Evolutionary conservation across 2,797 vertebrate species (phyloP), one percentile per base, ranked within the genome.

Genomic region (Ibycter americanus): DNA sequence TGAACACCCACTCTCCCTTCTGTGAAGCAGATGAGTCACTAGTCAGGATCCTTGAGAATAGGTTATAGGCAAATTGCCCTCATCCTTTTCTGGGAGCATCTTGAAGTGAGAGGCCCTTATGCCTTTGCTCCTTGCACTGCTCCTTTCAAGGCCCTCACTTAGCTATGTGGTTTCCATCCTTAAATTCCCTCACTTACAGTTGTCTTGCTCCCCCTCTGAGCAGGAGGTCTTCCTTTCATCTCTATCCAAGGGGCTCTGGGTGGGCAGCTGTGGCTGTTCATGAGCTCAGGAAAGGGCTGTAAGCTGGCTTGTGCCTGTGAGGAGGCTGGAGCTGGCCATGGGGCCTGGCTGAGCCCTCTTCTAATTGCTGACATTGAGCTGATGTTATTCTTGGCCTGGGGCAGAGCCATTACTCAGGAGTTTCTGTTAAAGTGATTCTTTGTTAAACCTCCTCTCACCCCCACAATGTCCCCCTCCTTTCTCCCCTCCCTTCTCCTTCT

Each of bases 331-430:
- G 71, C 93, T 66, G 91, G 76, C 96, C 73, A 21, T 56, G 94
- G 85, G 96, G 94, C 96, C 95, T 84, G 78, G 67, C 98, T 97
- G 97, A 97, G 94, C 92, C 97, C 79, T 97, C 96, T 97, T 98
- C 97, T 98, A 98, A 98, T 99, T 98, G 98, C 98, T 96, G 98
- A 97, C 98, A 96, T 96, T 96, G 98, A 98, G 98, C 98, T 98
- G 98, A 98, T 99, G 98, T 99, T 99, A 98, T 97, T 98, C 95
- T 99, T 99, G 99, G 99, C 98, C 84, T 78, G 14, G 93, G 93
- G 70, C 59, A 67, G 91, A 97, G 91, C 96, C 83, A 97, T 98
- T 98, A 98, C 98, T 97, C 98, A 98, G 98, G 98, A 96, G 97
- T 98, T 98, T 98, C 98, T 98, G 97, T 98, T 98, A 98, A 98